Percentiles rank a stretch among this genome's conserved stretches.
Evolutionary conservation across 2,113 vertebrate genomes (phyloP).

Genomic region (Athene cunicularia): DNA sequence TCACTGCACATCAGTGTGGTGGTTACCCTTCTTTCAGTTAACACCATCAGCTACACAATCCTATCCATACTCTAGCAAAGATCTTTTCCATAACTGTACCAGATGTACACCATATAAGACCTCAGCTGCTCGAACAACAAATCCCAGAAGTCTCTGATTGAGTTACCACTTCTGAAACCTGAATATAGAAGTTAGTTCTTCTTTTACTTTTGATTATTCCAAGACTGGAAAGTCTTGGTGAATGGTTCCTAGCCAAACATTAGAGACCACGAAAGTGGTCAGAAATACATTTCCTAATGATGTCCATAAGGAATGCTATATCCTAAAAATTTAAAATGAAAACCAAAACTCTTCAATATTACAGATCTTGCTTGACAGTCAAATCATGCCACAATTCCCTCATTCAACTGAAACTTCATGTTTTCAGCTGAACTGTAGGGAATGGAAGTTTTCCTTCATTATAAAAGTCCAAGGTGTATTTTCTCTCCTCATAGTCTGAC

Average conservation of each 20-base stretch:
- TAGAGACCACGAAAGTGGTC: not conserved
- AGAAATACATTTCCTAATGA: not conserved
- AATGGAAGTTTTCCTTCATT: not conserved
- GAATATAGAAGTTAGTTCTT: not conserved
- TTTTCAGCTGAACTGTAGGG: not conserved
- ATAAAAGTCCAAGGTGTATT: not conserved
- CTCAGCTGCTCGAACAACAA: not conserved
- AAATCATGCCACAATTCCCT: not conserved
- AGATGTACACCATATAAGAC: not conserved
- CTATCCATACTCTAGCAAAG: not conserved
- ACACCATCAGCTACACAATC: not conserved
- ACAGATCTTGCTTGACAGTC: not conserved
- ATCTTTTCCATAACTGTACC: rapidly evolving
- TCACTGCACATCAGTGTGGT: not conserved
- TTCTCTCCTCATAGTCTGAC: not conserved
- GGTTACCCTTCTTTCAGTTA: not conserved
- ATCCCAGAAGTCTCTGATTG: not conserved
- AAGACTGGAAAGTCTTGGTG: not conserved
- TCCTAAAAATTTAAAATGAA: not conserved
- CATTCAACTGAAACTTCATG: not conserved
- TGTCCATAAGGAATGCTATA: not conserved
- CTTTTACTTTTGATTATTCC: not conserved
- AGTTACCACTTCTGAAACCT: not conserved
- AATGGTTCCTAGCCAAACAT: not conserved
- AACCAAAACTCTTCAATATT: not conserved